Conservation (phyloP, 2,888 invertebrate species). For the Chesias legatella region DNA sequence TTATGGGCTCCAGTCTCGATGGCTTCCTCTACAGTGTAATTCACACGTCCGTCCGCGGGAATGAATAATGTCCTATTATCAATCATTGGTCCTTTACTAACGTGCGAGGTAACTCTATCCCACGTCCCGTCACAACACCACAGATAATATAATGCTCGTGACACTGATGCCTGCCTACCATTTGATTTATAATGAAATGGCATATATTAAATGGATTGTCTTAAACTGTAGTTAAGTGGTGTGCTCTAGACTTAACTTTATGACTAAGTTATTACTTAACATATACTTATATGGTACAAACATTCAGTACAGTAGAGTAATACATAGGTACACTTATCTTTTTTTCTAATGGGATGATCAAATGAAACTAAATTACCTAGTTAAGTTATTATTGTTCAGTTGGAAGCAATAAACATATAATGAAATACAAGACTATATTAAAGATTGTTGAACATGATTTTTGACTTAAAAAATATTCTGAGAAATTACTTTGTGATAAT, state of each 20-base stretch:
- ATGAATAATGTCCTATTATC: constrained; percentile 51
- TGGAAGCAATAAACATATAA: no score
- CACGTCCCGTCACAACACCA: constrained; percentile 9
- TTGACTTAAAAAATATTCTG: no score
- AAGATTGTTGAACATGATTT: no score
- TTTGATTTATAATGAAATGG: constrained; percentile 8
- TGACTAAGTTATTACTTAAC: not conserved
- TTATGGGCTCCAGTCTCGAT: constrained; percentile 29
- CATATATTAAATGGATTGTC: not conserved
- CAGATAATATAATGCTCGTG: constrained; percentile 15
- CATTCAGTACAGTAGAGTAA: no score
- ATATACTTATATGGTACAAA: no score
- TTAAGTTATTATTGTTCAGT: no score
- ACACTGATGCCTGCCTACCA: constrained; percentile 11
- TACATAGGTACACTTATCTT: no score
- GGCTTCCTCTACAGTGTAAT: constrained; percentile 37
- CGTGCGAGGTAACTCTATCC: constrained; percentile 26
- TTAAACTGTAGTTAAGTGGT: no score
- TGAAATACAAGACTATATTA: no score
- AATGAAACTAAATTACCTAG: no score
- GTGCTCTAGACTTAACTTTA: not conserved
- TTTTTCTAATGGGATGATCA: no score
- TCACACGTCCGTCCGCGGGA: constrained; percentile 20
- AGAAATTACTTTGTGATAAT: no score
- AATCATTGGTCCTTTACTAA: constrained; percentile 39